Percentiles rank a stretch among this genome's conserved stretches.
Evolutionary conservation across 2,888 invertebrate genomes (phyloP).

Genomic region (Aphrophora alni): DNA sequence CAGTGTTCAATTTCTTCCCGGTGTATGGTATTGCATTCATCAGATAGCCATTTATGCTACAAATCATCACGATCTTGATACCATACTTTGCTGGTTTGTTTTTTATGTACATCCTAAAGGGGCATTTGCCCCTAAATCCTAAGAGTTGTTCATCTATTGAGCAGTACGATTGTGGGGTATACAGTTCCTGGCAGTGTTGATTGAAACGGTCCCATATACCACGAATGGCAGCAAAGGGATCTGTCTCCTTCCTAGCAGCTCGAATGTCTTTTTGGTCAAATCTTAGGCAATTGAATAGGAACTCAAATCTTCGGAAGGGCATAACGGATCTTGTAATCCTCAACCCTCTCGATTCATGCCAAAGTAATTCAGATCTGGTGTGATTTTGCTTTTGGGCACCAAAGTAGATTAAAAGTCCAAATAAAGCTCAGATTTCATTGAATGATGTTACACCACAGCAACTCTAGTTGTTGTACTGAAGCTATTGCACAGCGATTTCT

Average conservation of each 20-base stretch:
- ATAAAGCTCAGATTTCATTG: neutral
- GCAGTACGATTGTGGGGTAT: neutral
- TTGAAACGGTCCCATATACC: neutral
- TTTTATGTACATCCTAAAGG: slow-evolving; percentile 32
- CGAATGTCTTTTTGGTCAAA: neutral
- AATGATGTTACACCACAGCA: neutral
- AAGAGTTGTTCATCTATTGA: neutral
- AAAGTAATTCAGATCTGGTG: neutral
- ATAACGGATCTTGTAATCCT: neutral
- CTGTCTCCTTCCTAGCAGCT: neutral
- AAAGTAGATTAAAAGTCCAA: neutral
- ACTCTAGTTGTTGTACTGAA: neutral
- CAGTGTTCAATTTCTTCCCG: slow-evolving; percentile 23
- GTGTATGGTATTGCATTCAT: slow-evolving; percentile 11
- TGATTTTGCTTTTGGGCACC: slow-evolving; percentile 1
- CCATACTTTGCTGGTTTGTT: slow-evolving; percentile 47
- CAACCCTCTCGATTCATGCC: neutral
- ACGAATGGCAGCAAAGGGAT: neutral
- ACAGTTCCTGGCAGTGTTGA: neutral
- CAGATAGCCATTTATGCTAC: slow-evolving; percentile 12
- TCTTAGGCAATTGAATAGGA: neutral
- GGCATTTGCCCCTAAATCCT: slow-evolving; percentile 6
- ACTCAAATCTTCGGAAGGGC: neutral
- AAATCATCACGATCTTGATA: slow-evolving; percentile 16
- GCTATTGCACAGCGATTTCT: neutral